Conservation (phyloP, 2,888 invertebrate species). For the Ormyrus pomaceus region DNA sequence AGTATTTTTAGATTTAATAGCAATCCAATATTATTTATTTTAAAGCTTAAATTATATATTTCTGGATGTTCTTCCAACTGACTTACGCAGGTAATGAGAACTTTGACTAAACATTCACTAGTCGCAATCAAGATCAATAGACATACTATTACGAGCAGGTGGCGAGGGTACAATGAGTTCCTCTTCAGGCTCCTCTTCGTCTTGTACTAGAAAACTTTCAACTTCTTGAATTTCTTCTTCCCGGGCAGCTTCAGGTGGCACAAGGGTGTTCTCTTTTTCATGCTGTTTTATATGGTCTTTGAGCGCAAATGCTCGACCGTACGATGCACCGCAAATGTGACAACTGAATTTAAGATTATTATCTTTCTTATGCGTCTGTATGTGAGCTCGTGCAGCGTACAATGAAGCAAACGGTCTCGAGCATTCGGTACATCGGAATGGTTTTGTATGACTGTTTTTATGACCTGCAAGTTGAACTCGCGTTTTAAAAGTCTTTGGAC, state of each 20-base stretch:
- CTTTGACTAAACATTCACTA: not conserved
- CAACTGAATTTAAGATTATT: conserved; percentile 85
- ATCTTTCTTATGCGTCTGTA: conserved; percentile 83
- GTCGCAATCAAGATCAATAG: not conserved
- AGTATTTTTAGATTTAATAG: no score
- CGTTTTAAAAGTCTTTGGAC: conserved; percentile 88
- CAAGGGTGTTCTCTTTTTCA: conserved; percentile 75
- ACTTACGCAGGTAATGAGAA: no score
- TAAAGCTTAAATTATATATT: no score
- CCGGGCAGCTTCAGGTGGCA: conserved; percentile 68
- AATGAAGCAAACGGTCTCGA: conserved; percentile 85
- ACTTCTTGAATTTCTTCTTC: conserved; percentile 71
- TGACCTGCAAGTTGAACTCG: conserved; percentile 87
- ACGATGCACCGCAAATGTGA: conserved; percentile 85
- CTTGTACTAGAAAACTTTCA: conserved; percentile 66
- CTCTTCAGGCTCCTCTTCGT: conserved; percentile 64
- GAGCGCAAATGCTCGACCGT: conserved; percentile 85
- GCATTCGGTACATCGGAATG: conserved; percentile 86
- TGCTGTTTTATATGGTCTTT: conserved; percentile 84
- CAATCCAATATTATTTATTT: no score
- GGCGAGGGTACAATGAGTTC: conserved; percentile 65
- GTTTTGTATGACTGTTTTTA: conserved; percentile 88
- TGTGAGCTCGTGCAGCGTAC: conserved; percentile 86
- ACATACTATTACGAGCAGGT: conserved; percentile 13
- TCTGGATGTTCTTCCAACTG: no score